A percentile compares a stretch with the other conserved stretches of the same genome.
phyloP scores from a whole-genome alignment of 1,140 invertebrate species.

The Aplysia californica region DNA sequence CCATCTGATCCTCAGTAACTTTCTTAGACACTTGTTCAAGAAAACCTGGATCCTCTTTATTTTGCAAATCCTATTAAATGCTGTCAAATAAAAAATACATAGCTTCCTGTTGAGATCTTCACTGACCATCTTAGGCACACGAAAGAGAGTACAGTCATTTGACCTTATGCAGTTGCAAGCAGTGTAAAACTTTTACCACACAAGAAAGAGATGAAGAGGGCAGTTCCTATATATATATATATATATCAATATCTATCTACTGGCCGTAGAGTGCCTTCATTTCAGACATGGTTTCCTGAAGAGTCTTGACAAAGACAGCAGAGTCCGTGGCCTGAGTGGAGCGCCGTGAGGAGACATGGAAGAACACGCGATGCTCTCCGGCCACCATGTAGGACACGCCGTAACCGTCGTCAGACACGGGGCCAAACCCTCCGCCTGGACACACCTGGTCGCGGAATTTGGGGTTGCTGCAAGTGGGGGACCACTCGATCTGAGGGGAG shows the following conservation, averaged over 20 bases:
- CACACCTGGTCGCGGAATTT: conserved; percentile 56
- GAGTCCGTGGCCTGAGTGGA: conserved; percentile 66
- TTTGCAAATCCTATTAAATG: too few species aligned
- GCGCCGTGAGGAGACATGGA: conserved; percentile 70
- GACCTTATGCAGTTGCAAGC: too few species aligned
- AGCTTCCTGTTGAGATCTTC: too few species aligned
- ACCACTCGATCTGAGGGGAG: conserved; percentile 53
- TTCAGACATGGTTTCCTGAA: conserved; percentile 68
- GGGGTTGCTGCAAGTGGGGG: conserved; percentile 68
- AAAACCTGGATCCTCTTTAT: too few species aligned
- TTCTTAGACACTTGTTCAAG: too few species aligned
- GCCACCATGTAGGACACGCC: conserved; percentile 72
- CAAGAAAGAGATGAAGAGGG: too few species aligned
- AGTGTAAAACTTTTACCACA: too few species aligned
- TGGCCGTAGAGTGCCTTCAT: conserved; percentile 60
- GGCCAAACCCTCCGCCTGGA: conserved; percentile 72
- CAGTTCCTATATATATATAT: background rate
- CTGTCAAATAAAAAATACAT: background rate
- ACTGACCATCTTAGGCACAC: too few species aligned
- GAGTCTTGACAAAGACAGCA: conserved; percentile 63
- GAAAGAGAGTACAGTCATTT: too few species aligned
- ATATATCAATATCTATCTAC: background rate
- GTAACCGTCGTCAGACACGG: conserved; percentile 71
- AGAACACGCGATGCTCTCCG: conserved; percentile 70
- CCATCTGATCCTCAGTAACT: too few species aligned